Base-by-base conservation (phyloP, 2,113 vertebrate genomes). In the Neogale vison region DNA sequence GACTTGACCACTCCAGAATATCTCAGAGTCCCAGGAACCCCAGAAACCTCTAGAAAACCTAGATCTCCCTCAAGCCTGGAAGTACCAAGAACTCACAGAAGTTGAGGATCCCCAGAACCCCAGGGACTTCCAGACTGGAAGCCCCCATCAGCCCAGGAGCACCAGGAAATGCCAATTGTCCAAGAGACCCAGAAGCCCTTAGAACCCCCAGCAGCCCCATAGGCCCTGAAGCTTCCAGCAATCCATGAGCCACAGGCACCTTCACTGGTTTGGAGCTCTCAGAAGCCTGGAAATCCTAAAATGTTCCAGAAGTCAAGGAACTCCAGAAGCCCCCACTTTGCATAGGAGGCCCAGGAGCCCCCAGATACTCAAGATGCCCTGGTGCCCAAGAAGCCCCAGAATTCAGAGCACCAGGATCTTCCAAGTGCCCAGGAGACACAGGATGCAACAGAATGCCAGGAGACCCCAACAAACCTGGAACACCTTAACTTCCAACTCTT, bases 1-100 rank as follows among this genome's bases (percentile, higher is more conserved):
- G 45, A 10, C 89, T 92, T 42, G 96, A 77, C 18, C 26, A 65
- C 36, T 89, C 50, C 88, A 36, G 79, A 89, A 97, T 31, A 65
- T 50, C 57, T 61, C 92, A 85, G 65, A 76, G 65, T 20, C 47
- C 61, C 90, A 87, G 82, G 69, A 97, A 34, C 13, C 55, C 61
- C 90, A 87, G 82, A 55, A 97, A 36, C 13, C 63, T 20, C 31
- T 83, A 85, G 26, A 91, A 17, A 6, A 7, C 34, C 23, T 72
- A 45, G 61, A 34, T 71, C 29, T 20, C 74, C 67, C 67, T 71
- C 59, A 10, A 71, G 45, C 57, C 80, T 52, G 79, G 57, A 26
- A 45, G 4, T 7, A 3, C 65, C 65, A 45, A 47, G 34, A 93
- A 4, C 6, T 34, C 57, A 21, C 57, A 88, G 88, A 77, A 67